Conservation (phyloP, 2,797 vertebrate genomes). For the Lemur catta region DNA sequence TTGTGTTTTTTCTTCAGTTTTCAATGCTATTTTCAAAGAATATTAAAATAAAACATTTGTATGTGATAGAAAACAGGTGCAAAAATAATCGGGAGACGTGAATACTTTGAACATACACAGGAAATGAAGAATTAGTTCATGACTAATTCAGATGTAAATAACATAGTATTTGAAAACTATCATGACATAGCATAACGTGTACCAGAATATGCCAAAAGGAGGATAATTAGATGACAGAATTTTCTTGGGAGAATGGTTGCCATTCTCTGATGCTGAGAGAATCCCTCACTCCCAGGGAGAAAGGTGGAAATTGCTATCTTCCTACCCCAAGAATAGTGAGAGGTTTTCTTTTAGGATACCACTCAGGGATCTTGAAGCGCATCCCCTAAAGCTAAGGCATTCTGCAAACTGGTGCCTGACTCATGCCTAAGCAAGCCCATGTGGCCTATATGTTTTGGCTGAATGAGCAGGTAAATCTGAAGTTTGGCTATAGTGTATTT, state of each 20-base stretch:
- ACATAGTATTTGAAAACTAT: neutral
- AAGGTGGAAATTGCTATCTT: neutral
- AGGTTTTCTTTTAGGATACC: neutral
- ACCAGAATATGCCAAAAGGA: neutral
- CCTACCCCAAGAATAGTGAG: neutral
- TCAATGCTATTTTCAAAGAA: neutral
- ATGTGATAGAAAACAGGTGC: neutral
- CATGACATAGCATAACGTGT: neutral
- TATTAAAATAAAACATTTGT: neutral
- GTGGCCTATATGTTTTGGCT: neutral
- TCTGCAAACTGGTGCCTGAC: neutral
- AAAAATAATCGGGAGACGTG: neutral
- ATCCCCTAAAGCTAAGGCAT: accelerated
- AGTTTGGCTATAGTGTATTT: neutral
- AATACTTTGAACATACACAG: neutral
- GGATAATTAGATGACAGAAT: neutral
- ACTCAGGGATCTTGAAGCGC: neutral
- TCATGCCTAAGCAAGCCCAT: neutral
- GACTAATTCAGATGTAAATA: neutral
- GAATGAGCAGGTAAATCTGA: neutral
- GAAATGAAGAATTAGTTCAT: neutral
- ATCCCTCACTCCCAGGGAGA: neutral
- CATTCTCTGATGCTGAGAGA: neutral
- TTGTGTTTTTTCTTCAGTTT: neutral
- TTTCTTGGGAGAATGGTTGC: neutral